Base-by-base conservation (phyloP, 1,140 invertebrate genomes). In the Caenorhabditis latens region DNA sequence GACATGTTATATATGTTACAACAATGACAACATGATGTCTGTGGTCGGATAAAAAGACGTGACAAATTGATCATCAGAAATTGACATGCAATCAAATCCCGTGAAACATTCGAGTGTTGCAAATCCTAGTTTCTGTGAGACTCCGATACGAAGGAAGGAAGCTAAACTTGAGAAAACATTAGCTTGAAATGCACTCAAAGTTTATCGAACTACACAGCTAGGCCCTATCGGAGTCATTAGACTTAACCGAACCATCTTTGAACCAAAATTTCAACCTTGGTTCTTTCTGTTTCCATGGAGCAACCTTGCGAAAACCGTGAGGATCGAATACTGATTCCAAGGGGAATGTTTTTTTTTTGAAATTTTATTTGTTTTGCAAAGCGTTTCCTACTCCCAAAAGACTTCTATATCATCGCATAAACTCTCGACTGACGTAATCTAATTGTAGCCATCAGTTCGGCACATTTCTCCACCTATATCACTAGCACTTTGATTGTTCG, bases 1-100 rank as follows among this genome's bases (percentile, higher is more conserved):
- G n/a, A 79, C 71, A 79, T 79, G 71, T 79, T 46, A 71, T 32
- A 79, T 79, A 79, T 79, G 71, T 79, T 79, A 79, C 71, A 79
- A 79, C 71, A 48, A 71, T 53, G 71, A 50, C 46, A 24, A 79
- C 46, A 53, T 79, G 71, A 79, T 79, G 71, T 79, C 71, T 79
- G 71, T 79, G 71, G 71, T 79, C 71, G 71, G 42, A 71, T 43
- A 46, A 79, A 79, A 79, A 50, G 71, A 71, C 40, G 43, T 50
- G 71, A 79, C 71, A 79, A 79, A 79, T 79, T 79, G 71, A 53
- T 50, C 71, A 79, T 79, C 46, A 79, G 46, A 42, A 79, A 50
- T 79, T 79, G 71, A 79, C 71, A 79, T 21, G 46, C 43, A 50
- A 79, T 63, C 61, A 40, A 24, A 21, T 40, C 21, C 11, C 14